phyloP scores from a whole-genome alignment of 2,113 vertebrate genomes.

The Podocnemis expansa region DNA sequence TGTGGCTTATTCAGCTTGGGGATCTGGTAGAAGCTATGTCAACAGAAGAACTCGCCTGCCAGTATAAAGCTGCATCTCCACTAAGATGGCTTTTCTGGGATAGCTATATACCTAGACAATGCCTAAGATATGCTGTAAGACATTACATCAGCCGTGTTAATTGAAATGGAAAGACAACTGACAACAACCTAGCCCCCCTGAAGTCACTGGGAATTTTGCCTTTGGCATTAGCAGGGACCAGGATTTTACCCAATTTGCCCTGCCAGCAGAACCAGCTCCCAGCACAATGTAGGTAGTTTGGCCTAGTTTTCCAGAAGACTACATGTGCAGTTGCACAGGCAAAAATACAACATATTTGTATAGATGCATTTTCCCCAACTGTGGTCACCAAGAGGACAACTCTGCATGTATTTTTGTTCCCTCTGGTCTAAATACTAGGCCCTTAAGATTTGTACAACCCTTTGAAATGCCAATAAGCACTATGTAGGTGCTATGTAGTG shows the following conservation, averaged over 20 bases:
- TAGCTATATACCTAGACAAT: not conserved
- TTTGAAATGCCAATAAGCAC: not conserved
- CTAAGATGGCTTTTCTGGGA: not conserved
- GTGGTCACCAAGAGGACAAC: not conserved
- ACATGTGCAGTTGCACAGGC: not conserved
- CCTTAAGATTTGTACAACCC: not conserved
- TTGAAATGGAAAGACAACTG: not conserved
- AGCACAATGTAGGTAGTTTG: not conserved
- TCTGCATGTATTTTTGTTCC: not conserved
- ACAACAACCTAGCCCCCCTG: not conserved
- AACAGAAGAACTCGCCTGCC: not conserved
- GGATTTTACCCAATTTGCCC: not conserved
- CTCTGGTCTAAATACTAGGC: not conserved
- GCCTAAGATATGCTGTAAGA: not conserved
- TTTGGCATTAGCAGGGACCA: not conserved
- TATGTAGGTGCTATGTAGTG: not conserved
- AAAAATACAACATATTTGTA: not conserved
- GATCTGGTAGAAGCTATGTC: not conserved
- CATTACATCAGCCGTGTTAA: not conserved
- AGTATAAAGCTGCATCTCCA: not conserved
- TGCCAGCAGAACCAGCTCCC: not conserved
- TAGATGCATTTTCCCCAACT: not conserved
- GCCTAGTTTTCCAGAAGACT: not conserved
- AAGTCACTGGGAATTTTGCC: not conserved
- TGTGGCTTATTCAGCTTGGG: not conserved